phyloP scores from a whole-genome alignment of 1,140 invertebrate species.

The Drosophila insularis region DNA sequence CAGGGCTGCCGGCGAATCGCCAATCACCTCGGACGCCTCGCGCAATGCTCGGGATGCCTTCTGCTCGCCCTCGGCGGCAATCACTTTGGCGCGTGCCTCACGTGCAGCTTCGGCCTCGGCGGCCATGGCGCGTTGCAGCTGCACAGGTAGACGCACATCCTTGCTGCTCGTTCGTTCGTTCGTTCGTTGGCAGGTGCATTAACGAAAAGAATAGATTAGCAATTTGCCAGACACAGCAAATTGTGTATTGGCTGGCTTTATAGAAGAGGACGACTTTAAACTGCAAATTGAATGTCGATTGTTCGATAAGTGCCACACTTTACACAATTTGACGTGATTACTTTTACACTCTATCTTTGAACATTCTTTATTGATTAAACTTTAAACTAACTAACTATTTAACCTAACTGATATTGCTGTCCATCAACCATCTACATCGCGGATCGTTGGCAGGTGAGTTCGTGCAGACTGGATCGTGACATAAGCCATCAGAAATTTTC shows the following conservation, averaged over 20 bases:
- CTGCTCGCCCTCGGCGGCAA: conserved; percentile 92
- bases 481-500: too few relatives aligned
- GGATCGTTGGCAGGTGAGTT: too few relatives aligned
- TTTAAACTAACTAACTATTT: too few relatives aligned
- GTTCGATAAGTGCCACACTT: background rate
- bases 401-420: too few relatives aligned
- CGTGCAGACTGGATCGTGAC: too few relatives aligned
- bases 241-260: conserved; percentile 5
- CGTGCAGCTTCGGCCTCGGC: conserved; percentile 94
- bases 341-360: background rate
- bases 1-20: conserved; percentile 94
- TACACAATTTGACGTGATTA: background rate
- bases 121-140: conserved; percentile 95
- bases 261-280: background rate
- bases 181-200: conserved; percentile 25
- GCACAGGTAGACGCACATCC: conserved; percentile 94
- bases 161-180: conserved; percentile 86
- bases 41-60: conserved; percentile 94
- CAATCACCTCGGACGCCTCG: conserved; percentile 96
- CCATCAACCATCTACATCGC: too few relatives aligned
- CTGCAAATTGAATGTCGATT: background rate
- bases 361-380: background rate
- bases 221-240: conserved; percentile 15
- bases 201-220: conserved; percentile 58
- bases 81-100: conserved; percentile 92